These are phyloP conservation scores for cattle (Bos taurus) DNA, from an alignment of 2,113 vertebrate species.

Conservation along the genomic window DNA sequence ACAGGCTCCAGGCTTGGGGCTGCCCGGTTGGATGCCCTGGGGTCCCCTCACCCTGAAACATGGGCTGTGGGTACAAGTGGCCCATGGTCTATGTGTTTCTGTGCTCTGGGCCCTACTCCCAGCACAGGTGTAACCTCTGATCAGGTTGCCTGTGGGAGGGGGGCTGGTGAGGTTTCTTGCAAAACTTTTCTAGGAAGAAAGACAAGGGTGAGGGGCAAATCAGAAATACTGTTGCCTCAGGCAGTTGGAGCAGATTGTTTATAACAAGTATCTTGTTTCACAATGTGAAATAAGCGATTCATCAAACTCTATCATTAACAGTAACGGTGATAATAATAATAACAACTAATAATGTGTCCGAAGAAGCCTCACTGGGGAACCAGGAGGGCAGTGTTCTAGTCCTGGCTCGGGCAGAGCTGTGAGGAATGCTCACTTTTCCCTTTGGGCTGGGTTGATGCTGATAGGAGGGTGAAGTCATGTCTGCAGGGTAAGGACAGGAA, in stretches of 20 bases:
- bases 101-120: background rate
- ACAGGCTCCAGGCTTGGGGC: background rate
- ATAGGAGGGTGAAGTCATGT: background rate
- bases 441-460: background rate
- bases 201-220: background rate
- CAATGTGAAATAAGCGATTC: background rate
- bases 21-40: background rate
- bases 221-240: background rate
- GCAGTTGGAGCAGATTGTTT: background rate
- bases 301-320: background rate
- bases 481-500: background rate
- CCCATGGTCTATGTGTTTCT: too few species aligned
- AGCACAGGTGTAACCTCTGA: background rate
- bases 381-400: background rate
- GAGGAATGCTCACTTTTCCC: background rate
- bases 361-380: background rate
- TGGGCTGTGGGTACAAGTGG: too few species aligned
- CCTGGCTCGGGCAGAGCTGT: background rate
- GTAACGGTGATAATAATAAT: background rate
- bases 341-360: background rate
- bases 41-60: background rate
- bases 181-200: background rate
- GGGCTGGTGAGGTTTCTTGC: background rate
- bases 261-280: background rate
- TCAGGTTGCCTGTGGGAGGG: background rate